phyloP scores from a whole-genome alignment of 2,113 vertebrate species.

The Falco punctatus region DNA sequence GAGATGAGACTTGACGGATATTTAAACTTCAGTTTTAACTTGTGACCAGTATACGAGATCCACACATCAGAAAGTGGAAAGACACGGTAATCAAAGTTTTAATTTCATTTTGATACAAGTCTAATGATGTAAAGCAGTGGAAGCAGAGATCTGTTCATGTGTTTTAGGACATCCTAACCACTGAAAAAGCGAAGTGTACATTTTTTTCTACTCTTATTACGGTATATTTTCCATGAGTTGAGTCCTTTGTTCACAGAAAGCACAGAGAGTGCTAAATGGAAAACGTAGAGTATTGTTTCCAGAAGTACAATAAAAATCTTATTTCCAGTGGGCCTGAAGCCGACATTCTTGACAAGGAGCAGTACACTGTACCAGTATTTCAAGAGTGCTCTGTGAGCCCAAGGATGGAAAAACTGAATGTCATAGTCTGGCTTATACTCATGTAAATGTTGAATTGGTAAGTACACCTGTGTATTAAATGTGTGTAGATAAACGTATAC shows the following conservation, averaged over 20 bases:
- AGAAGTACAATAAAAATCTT: constrained; percentile 58
- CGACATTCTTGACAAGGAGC: not conserved
- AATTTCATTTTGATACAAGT: not conserved
- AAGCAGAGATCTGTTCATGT: not conserved
- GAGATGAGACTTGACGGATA: not conserved
- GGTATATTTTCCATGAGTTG: constrained; percentile 48
- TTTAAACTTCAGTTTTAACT: not conserved
- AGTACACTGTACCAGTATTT: not conserved
- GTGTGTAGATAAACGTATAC: not conserved
- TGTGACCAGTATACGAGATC: not conserved
- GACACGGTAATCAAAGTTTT: not conserved
- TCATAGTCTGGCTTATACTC: not conserved
- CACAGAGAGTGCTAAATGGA: constrained; percentile 39
- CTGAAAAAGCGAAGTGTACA: not conserved
- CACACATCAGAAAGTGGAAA: not conserved
- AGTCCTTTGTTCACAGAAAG: constrained; percentile 45
- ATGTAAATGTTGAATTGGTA: not conserved
- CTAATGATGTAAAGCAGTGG: not conserved
- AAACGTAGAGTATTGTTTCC: constrained; percentile 54
- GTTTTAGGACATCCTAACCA: not conserved
- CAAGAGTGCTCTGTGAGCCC: not conserved
- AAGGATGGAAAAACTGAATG: constrained; percentile 6
- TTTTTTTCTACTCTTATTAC: not conserved
- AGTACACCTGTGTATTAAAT: not conserved
- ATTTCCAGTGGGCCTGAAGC: constrained; percentile 24